Evolutionary conservation across 2,888 invertebrate genomes (phyloP), one percentile per base, ranked within the genome.

Genomic region (Cantharis rustica): DNA sequence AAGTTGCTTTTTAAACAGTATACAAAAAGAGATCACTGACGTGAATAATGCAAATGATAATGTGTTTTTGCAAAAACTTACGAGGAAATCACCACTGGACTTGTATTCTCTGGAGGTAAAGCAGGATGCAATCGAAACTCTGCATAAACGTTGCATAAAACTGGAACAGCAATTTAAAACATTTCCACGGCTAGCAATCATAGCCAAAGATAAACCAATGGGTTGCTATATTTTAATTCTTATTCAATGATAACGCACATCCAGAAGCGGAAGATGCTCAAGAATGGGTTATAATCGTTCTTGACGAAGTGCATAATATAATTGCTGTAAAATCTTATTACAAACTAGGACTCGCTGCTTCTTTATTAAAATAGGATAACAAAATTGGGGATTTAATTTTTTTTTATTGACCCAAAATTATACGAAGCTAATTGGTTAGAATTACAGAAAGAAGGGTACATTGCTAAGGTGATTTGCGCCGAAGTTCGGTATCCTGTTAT

Each of bases 311-410:
- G 80, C 99, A 99, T 89, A n/a, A n/a, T n/a, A 99, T 99, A 17
- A 99, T 99, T 83, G 99, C 99, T 13, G 99, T 99, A 68, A 98
- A 98, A 88, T 97, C 98, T 1, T 99, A 99, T 88, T 98, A 98
- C 86, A 99, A 99, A 87, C 91, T 99, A 3, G 96, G 98, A 9
- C 90, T 99, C 70, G 99, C 99, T 0, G 99, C 99, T 0, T 99
- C 99, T 1, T 11, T 27, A 4, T 3, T 27, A 2, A 10, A 10
- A 10, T 2, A 27, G 26, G 26, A 27, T 10, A 10, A 27, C 10
- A 27, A 27, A 27, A 27, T 27, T 27, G 26, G 26, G 3, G 26
- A 27, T 11, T 3, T 27, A 27, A 10, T 10, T 27, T 27, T 27
- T n/a, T 27, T 10, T 10, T 27, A 27, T 27, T 27, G 26, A 10